Evolutionary conservation across 1,140 invertebrate genomes (phyloP).

Genomic region (Drosophila guanche): DNA sequence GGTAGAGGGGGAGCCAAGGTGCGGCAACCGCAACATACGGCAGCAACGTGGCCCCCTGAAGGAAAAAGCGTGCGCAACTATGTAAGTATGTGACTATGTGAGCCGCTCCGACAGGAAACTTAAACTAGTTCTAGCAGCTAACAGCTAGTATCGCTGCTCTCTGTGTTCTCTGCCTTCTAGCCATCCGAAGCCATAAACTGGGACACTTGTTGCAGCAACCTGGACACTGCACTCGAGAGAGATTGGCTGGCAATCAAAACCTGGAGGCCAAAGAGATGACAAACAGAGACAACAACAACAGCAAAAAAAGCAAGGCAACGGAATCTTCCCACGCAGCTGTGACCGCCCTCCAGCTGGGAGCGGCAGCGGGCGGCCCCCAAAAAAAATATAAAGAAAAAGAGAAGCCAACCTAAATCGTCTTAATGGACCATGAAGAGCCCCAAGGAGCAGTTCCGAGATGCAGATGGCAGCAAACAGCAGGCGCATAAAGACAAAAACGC

Average conservation of each 20-base stretch:
- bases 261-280: constrained; percentile 43
- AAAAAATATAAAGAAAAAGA: constrained; percentile 23
- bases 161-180: constrained; percentile 27
- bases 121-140: constrained; percentile 75
- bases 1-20: constrained; percentile 35
- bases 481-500: constrained; percentile 69
- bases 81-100: constrained; percentile 33
- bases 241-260: constrained; percentile 54
- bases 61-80: constrained; percentile 51
- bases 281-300: constrained; percentile 14
- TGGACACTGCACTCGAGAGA: constrained; percentile 41
- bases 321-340: constrained; percentile 67
- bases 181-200: constrained; percentile 56
- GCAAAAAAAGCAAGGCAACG: constrained; percentile 14
- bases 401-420: constrained; percentile 75
- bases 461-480: constrained; percentile 56
- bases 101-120: constrained; percentile 65
- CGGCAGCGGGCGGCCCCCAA: constrained; percentile 19
- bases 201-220: constrained; percentile 76
- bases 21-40: constrained; percentile 35
- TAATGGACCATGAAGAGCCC: constrained; percentile 76
- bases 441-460: constrained; percentile 20
- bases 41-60: constrained; percentile 56
- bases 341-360: constrained; percentile 24
- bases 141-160: constrained; percentile 19